Conservation (phyloP, 92 coral and sea anemone species). For the Scolanthus callimorphus region DNA sequence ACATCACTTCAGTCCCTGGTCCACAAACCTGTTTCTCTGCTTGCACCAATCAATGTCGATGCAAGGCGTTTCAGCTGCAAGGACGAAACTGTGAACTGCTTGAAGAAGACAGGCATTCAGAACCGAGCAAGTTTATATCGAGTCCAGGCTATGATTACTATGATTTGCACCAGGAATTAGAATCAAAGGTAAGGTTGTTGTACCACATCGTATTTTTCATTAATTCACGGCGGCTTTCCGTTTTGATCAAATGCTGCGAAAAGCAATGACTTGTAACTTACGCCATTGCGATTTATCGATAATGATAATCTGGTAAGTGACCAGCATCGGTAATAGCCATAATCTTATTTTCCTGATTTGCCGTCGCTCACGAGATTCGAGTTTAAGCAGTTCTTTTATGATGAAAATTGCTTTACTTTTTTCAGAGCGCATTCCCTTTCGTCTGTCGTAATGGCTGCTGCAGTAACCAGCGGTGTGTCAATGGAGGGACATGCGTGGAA, state of each 20-base stretch:
- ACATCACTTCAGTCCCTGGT: neutral
- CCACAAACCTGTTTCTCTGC: conserved; percentile 6
- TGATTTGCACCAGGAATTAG: neutral
- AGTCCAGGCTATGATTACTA: neutral
- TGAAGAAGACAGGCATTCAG: conserved; percentile 36
- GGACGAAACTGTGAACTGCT: conserved; percentile 35
- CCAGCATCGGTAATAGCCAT: too few species aligned
- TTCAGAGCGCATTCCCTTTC: neutral
- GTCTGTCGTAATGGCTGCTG: neutral
- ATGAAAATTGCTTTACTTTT: too few species aligned
- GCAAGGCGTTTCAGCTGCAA: conserved; percentile 42
- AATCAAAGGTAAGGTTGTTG: too few species aligned
- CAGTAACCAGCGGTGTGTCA: neutral
- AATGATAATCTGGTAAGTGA: too few species aligned
- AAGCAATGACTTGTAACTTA: too few species aligned
- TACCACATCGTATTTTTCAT: too few species aligned
- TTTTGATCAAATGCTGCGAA: too few species aligned
- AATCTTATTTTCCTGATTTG: too few species aligned
- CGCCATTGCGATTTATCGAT: too few species aligned
- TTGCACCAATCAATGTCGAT: conserved; percentile 17
- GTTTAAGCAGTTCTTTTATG: too few species aligned
- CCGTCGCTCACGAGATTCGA: too few species aligned
- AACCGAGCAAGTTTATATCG: conserved; percentile 7
- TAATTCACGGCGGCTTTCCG: too few species aligned
- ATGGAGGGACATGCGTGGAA: conserved; percentile 1